These are phyloP conservation scores for Xestia ashworthii DNA, from an alignment of 2,888 invertebrate species.

Conservation along the genomic window DNA sequence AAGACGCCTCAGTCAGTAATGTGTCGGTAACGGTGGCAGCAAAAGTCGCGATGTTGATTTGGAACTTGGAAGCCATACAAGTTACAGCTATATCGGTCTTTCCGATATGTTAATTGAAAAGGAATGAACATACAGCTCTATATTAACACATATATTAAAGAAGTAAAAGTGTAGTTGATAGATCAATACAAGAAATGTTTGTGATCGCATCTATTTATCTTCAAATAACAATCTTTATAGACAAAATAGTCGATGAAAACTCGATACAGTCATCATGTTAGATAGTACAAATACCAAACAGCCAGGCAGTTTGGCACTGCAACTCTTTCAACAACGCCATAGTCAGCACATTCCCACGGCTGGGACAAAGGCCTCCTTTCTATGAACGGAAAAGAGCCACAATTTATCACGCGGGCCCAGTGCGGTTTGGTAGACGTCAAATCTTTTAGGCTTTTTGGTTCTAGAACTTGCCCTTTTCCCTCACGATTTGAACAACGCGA, in stretches of 20 bases:
- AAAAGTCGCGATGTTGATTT: background rate
- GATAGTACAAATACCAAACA: too few relatives aligned
- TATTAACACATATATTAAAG: background rate
- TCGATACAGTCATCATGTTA: too few relatives aligned
- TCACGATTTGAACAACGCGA: background rate
- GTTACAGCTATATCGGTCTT: background rate
- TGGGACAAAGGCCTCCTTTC: background rate
- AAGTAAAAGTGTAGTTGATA: background rate
- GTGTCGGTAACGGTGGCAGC: background rate
- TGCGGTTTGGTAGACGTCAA: background rate
- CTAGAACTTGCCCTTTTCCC: background rate
- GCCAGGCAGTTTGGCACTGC: too few relatives aligned
- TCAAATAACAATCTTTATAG: too few relatives aligned
- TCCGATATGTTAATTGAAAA: background rate
- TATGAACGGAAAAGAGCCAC: background rate
- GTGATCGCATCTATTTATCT: too few relatives aligned
- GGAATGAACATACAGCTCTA: background rate
- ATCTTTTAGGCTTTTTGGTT: background rate
- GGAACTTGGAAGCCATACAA: background rate
- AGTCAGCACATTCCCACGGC: background rate
- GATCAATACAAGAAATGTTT: too few relatives aligned
- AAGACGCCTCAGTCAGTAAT: conserved; percentile 32
- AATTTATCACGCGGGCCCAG: background rate
- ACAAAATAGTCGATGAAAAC: too few relatives aligned
- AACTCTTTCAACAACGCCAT: too few relatives aligned